Evolutionary conservation across 2,888 invertebrate species (phyloP).

Genomic region (Bombyx huttoni): DNA sequence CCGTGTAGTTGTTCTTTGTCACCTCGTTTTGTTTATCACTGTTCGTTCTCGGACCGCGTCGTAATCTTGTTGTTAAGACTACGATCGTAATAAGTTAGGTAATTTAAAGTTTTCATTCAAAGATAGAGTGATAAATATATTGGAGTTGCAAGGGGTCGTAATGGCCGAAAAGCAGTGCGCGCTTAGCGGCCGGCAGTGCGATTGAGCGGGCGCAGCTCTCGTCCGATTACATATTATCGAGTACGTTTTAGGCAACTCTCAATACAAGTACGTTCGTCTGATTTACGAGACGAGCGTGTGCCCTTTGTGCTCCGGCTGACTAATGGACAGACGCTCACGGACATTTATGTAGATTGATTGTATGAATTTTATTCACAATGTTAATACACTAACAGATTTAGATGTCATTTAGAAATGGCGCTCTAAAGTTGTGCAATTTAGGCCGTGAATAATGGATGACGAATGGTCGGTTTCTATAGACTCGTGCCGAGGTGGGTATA

Average conservation of each 20-base stretch:
- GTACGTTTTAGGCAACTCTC: slow-evolving; percentile 66
- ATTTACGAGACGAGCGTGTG: slow-evolving; percentile 72
- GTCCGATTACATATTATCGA: slow-evolving; percentile 40
- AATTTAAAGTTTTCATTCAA: not conserved
- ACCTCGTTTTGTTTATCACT: not conserved
- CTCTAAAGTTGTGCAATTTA: slow-evolving; percentile 72
- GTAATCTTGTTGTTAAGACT: not conserved
- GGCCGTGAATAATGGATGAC: slow-evolving; percentile 72
- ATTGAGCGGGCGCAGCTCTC: slow-evolving; percentile 23
- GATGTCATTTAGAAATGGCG: slow-evolving; percentile 73
- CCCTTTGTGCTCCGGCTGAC: slow-evolving; percentile 69
- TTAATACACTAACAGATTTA: slow-evolving; percentile 73
- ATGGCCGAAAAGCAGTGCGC: slow-evolving; percentile 50
- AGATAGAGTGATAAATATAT: not conserved
- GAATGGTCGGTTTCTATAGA: slow-evolving; percentile 59
- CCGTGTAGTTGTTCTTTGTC: slow-evolving; percentile 5
- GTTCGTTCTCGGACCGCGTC: not conserved
- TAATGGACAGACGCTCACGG: slow-evolving; percentile 72
- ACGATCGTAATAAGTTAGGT: not conserved
- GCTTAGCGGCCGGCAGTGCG: slow-evolving; percentile 12
- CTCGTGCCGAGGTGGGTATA: slow-evolving; percentile 55
- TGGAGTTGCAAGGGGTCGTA: slow-evolving; percentile 44
- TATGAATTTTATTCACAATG: slow-evolving; percentile 73
- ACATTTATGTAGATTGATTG: slow-evolving; percentile 74
- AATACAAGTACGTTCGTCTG: slow-evolving; percentile 63